These are phyloP conservation scores for Petrocephalus microphthalmus DNA, from an alignment of 2,113 vertebrate genomes.

Conservation along the genomic window DNA sequence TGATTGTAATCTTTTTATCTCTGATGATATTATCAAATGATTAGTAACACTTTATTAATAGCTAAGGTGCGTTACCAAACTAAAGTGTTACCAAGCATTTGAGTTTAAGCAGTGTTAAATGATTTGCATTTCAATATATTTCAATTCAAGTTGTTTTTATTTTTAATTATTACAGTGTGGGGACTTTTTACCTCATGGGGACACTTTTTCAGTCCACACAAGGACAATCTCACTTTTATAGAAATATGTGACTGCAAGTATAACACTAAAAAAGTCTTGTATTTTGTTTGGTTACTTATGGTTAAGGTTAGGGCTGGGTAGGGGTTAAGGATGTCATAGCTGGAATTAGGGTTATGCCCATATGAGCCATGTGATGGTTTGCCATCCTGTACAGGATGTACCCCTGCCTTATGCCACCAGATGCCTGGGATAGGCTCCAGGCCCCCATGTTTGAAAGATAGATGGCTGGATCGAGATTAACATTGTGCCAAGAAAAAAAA, in stretches of 20 bases:
- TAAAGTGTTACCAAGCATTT: no score
- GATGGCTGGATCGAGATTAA: background rate
- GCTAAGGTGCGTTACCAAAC: background rate
- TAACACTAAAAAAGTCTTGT: no score
- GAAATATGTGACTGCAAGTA: background rate
- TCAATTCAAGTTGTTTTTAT: background rate
- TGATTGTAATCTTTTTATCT: background rate
- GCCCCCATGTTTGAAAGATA: background rate
- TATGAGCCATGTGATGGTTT: background rate
- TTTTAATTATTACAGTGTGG: no score
- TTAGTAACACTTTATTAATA: background rate
- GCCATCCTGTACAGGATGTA: background rate
- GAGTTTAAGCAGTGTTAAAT: background rate
- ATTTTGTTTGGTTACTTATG: no score
- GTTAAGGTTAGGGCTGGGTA: no score
- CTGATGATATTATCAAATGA: background rate
- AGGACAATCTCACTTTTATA: background rate
- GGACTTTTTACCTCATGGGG: no score
- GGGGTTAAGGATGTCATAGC: no score
- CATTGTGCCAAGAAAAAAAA: background rate
- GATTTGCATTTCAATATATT: background rate
- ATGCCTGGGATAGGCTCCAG: background rate
- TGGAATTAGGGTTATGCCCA: no score
- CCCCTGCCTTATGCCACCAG: background rate
- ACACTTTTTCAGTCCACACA: background rate